Conservation (phyloP, 1,140 invertebrate genomes). For the Eurosta solidaginis region DNA sequence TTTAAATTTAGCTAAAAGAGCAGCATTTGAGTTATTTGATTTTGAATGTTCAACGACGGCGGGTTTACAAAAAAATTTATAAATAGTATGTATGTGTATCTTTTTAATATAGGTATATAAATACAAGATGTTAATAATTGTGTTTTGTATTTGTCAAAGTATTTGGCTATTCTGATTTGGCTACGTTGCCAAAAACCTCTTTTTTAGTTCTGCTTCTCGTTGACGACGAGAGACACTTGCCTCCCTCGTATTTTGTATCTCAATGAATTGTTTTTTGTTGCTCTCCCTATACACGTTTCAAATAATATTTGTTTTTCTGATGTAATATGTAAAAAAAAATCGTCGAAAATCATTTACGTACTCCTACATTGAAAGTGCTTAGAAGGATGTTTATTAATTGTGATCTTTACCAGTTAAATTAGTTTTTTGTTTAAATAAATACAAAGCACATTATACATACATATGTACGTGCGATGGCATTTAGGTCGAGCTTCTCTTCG, state of each 20-base stretch:
- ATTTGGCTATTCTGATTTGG: background rate
- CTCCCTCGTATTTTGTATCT: too few relatives aligned
- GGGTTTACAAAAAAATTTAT: background rate
- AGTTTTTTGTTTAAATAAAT: too few relatives aligned
- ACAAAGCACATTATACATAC: too few relatives aligned
- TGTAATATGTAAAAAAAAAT: too few relatives aligned
- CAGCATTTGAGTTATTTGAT: constrained; percentile 3
- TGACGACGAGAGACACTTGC: background rate
- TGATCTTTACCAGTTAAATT: too few relatives aligned
- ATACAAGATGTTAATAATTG: constrained; percentile 17
- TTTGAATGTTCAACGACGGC: background rate
- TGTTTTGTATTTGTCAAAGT: constrained; percentile 9
- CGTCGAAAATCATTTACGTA: too few relatives aligned
- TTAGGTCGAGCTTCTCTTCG: too few relatives aligned
- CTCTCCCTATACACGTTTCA: background rate
- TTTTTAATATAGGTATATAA: background rate
- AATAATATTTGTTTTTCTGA: background rate
- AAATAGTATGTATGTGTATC: background rate
- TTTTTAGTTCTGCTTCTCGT: background rate
- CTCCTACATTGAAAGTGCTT: too few relatives aligned
- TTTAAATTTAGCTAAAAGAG: constrained; percentile 19
- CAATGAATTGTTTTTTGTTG: background rate
- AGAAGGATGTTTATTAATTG: too few relatives aligned
- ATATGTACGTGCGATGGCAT: too few relatives aligned
- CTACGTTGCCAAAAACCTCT: background rate